Evolutionary conservation across 2,888 invertebrate species (phyloP).

Genomic region (Drosophila yooni): DNA sequence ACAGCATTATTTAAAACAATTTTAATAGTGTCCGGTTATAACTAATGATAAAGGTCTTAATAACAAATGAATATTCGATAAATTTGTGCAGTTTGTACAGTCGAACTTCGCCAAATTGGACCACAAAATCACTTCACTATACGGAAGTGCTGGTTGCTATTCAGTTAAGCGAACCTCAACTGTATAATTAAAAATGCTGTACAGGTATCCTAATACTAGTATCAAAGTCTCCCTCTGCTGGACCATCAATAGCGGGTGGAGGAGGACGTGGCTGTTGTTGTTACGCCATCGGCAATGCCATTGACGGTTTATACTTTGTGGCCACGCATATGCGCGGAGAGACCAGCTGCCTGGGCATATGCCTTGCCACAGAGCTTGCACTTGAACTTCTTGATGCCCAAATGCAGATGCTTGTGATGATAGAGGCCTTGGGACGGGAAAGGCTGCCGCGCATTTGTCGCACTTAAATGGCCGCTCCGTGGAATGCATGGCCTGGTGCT

Average conservation of each 20-base stretch:
- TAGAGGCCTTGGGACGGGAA: conserved; percentile 80
- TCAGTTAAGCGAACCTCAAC: not conserved
- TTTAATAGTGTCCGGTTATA: not conserved
- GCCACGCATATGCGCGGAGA: conserved; percentile 82
- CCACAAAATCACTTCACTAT: not conserved
- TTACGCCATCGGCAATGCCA: conserved; percentile 16
- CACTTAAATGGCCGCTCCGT: conserved; percentile 75
- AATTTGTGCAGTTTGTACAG: not conserved
- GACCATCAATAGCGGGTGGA: conserved; percentile 11
- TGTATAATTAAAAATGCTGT: not conserved
- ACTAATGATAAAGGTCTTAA: not conserved
- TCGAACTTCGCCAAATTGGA: not conserved
- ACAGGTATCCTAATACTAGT: conserved; percentile 7
- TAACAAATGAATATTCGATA: not conserved
- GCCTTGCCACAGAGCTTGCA: conserved; percentile 79
- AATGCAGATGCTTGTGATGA: conserved; percentile 79
- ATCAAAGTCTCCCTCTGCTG: not conserved
- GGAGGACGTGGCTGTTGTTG: not conserved
- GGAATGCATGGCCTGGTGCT: conserved; percentile 80
- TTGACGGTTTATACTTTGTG: conserved; percentile 60
- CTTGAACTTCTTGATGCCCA: conserved; percentile 81
- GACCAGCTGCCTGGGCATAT: conserved; percentile 82
- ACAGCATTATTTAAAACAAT: not conserved
- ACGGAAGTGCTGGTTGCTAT: not conserved
- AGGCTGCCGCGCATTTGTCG: conserved; percentile 71